A percentile compares a stretch with the other conserved stretches of the same genome.
Conservation (phyloP, 1,140 invertebrate genomes). For the Ectropis grisescens region DNA sequence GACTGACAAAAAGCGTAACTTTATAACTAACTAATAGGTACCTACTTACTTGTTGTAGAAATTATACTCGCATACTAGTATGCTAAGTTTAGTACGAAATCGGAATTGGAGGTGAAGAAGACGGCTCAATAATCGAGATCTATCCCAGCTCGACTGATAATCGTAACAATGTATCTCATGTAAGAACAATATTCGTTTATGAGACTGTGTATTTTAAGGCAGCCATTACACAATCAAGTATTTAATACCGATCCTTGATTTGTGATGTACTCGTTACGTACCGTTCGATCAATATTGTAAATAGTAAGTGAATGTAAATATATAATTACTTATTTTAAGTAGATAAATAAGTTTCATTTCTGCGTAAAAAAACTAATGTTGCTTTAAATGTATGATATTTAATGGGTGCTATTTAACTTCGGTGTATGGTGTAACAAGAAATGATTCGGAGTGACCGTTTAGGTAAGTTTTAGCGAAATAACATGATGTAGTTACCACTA, state of each 20-base stretch:
- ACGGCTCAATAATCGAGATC: conserved; percentile 34
- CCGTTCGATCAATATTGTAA: conserved; percentile 37
- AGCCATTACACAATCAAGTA: conserved; percentile 40
- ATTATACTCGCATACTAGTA: too few relatives aligned
- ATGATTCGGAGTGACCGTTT: too few relatives aligned
- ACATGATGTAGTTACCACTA: conserved; percentile 55
- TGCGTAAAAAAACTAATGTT: conserved; percentile 23
- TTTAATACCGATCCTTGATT: conserved; percentile 13
- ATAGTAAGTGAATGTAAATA: too few relatives aligned
- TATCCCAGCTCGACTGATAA: conserved; percentile 45
- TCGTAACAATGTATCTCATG: conserved; percentile 52
- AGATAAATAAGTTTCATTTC: conserved; percentile 16
- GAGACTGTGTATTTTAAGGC: conserved; percentile 58
- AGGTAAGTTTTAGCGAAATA: conserved; percentile 16
- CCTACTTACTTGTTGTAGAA: too few relatives aligned
- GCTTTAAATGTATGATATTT: conserved; percentile 62
- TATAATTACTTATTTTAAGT: too few relatives aligned
- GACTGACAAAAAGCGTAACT: too few relatives aligned
- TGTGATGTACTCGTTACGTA: conserved; percentile 14
- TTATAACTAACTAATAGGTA: too few relatives aligned
- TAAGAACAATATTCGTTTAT: conserved; percentile 56
- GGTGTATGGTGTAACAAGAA: conserved; percentile 47
- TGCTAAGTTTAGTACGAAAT: too few relatives aligned
- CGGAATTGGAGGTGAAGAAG: too few relatives aligned
- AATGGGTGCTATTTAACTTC: conserved; percentile 65